Evolutionary conservation across 2,888 invertebrate species (phyloP), one percentile per base, ranked within the genome.

Genomic region (Dicyrtomina minuta): DNA sequence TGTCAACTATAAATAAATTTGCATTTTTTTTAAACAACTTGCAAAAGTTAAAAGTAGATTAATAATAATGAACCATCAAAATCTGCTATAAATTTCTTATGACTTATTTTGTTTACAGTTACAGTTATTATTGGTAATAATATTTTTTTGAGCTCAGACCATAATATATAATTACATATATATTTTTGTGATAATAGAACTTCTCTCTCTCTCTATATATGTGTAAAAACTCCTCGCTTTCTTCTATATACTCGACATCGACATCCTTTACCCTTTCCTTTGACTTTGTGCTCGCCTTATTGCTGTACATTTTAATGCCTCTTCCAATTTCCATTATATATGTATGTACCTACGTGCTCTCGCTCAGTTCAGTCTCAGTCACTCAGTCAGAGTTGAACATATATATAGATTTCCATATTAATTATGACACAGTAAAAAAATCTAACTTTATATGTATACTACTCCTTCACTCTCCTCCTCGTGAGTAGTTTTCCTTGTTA

Each of bases 31-130:
- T 61, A 44, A 20, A 24, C 17, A 13, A 22, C 43, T 59, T 59
- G 8, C 46, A 15, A 12, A 17, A 53, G 53, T 17, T 39, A 12
- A 39, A 64, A 64, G 53, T 64, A 64, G 53, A 53, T 65, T 39
- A 39, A 53, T 41, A 55, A 65, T 65, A 65, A 65, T 65, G 65
- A 65, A 41, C 65, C 65, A 65, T 65, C 65, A 65, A 65, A 39
- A 39, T 26, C 24, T 41, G 15, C 26, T 39, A 65, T 65, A 65
- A 65, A 65, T 43, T 65, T 65, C 44, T 65, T 65, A 65, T 53
- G 53, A 53, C 65, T 51, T 27, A 44, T 49, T 64, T 64, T 65
- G 65, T 65, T 65, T 65, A 65, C 65, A 65, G 65, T 65, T 64
- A 64, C 41, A 17, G 39, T 58, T 58, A 51, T 39, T 17, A 51